Percentiles rank a stretch among this genome's conserved stretches.
Conservation (phyloP, 2,888 invertebrate species). For the Lasioglossum villosulum region DNA sequence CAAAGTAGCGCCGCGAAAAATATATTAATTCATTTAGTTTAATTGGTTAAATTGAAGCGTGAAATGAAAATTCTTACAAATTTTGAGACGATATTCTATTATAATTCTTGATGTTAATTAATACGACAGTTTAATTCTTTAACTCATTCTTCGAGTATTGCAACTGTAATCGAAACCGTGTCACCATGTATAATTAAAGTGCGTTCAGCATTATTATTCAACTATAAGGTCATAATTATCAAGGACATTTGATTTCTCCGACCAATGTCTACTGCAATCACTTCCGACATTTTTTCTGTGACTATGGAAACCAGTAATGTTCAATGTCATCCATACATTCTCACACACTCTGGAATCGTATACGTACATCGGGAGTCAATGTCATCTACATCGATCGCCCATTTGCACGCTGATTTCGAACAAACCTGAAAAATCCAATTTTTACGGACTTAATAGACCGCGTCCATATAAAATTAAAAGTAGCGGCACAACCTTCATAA, state of each 20-base stretch:
- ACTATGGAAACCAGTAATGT: not conserved
- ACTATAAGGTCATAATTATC: not conserved
- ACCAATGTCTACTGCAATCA: not conserved
- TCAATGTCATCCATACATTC: slow-evolving; percentile 15
- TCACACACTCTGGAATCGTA: not conserved
- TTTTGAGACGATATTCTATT: too few relatives aligned
- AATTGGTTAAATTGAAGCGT: not conserved
- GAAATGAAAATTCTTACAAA: too few relatives aligned
- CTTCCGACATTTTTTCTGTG: slow-evolving; percentile 3
- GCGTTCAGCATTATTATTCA: not conserved
- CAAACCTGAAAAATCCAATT: slow-evolving; percentile 31
- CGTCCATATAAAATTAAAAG: slow-evolving; percentile 41
- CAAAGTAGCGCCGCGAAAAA: too few relatives aligned
- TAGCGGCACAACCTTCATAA: slow-evolving; percentile 11
- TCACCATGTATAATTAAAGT: not conserved
- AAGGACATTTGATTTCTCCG: slow-evolving; percentile 6
- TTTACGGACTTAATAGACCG: slow-evolving; percentile 46
- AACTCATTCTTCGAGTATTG: not conserved
- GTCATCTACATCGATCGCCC: slow-evolving; percentile 23
- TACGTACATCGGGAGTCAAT: slow-evolving; percentile 24
- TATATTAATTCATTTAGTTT: too few relatives aligned
- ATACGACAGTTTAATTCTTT: too few relatives aligned
- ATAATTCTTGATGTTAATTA: too few relatives aligned
- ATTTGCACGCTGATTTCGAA: slow-evolving; percentile 21
- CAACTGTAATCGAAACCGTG: not conserved